Evolutionary conservation across 2,797 vertebrate species (phyloP).

Genomic region (Benthosema pterotum): DNA sequence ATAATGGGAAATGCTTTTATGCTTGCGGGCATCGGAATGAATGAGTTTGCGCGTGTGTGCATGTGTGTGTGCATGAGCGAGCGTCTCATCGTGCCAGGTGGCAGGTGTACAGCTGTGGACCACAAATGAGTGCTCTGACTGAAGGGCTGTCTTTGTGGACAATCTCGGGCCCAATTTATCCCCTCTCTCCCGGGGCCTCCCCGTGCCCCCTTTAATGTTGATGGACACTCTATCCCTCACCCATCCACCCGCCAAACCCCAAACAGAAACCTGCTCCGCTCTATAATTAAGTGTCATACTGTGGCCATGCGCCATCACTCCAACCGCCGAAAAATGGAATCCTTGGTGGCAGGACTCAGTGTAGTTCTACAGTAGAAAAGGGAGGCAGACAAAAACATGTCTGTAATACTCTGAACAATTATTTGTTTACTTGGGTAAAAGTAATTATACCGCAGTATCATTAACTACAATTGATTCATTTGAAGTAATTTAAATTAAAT

Average conservation of each 20-base stretch:
- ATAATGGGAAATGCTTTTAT: no score
- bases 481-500: no score
- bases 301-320: slow-evolving; percentile 44
- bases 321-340: slow-evolving; percentile 29
- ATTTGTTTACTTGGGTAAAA: no score
- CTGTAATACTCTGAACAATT: background rate
- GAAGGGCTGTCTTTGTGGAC: slow-evolving; percentile 62
- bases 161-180: slow-evolving; percentile 55
- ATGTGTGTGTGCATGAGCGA: background rate
- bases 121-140: slow-evolving; percentile 71
- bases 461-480: no score
- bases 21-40: background rate
- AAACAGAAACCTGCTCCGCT: slow-evolving; percentile 33
- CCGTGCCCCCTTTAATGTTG: slow-evolving; percentile 50
- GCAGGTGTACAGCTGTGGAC: slow-evolving; percentile 55
- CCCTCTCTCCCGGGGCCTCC: slow-evolving; percentile 31
- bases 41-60: background rate
- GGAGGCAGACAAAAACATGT: slow-evolving; percentile 12
- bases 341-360: slow-evolving; percentile 47
- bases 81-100: slow-evolving; percentile 8
- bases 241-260: background rate
- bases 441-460: no score
- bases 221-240: slow-evolving; percentile 57
- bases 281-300: slow-evolving; percentile 70
- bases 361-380: slow-evolving; percentile 43